These are phyloP conservation scores for Lepidocyrtinus sp. DNA, from an alignment of 2,888 invertebrate species.

Conservation along the genomic window DNA sequence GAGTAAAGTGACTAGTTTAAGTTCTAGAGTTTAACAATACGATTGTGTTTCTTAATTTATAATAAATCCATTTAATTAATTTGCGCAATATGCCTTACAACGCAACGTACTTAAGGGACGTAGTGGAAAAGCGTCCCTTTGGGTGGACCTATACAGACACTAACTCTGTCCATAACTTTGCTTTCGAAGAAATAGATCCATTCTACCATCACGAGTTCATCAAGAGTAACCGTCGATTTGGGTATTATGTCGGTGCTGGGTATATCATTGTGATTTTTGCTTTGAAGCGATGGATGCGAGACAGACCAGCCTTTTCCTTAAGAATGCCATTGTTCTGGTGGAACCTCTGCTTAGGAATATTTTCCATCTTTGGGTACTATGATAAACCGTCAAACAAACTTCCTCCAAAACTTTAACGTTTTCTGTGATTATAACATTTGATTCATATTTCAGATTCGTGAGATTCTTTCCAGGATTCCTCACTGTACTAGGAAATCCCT, in stretches of 20 bases:
- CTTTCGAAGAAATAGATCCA: conserved; percentile 25
- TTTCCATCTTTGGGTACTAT: conserved; percentile 74
- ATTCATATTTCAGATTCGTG: neutral
- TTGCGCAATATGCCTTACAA: no score
- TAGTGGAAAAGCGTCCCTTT: conserved; percentile 13
- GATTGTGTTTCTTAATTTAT: no score
- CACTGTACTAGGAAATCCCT: conserved; percentile 73
- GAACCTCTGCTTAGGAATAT: conserved; percentile 75
- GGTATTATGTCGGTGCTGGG: neutral
- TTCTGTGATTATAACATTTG: neutral
- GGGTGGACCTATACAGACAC: conserved; percentile 26
- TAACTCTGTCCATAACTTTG: neutral
- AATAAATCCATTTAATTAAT: no score
- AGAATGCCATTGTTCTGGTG: conserved; percentile 74
- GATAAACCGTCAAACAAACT: neutral
- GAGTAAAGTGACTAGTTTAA: no score
- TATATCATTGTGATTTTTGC: neutral
- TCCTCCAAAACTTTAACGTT: neutral
- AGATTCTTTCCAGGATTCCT: conserved; percentile 75
- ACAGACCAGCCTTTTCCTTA: conserved; percentile 74
- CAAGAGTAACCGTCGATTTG: neutral
- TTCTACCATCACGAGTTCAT: conserved; percentile 27
- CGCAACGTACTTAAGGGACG: neutral
- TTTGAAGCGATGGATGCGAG: conserved; percentile 74
- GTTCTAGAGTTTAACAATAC: no score